Percentiles rank a stretch among this genome's conserved stretches.
Conservation (phyloP, 2,113 vertebrate genomes). For the Pao palembangensis region DNA sequence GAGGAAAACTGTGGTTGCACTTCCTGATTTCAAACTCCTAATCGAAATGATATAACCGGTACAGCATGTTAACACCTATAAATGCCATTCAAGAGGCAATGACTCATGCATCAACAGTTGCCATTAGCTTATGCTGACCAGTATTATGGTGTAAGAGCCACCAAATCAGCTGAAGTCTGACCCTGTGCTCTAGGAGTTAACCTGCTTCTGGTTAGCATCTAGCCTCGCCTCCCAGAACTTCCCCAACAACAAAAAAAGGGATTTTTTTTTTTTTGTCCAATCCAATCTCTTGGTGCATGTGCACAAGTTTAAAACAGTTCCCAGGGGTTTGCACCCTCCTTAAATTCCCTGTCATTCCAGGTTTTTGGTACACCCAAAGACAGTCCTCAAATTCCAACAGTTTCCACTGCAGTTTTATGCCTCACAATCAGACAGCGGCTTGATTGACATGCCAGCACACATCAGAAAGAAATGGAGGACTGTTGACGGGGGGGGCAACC, state of each 20-base stretch:
- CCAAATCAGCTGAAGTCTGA: not conserved
- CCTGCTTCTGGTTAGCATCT: not conserved
- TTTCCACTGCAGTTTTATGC: constrained; percentile 26
- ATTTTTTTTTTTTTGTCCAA: not conserved
- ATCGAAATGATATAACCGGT: no score
- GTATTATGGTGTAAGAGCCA: not conserved
- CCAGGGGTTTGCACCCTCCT: constrained; percentile 65
- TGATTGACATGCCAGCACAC: constrained; percentile 48
- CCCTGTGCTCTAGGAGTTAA: not conserved
- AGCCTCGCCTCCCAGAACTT: not conserved
- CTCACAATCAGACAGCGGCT: constrained; percentile 19
- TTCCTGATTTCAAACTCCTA: no score
- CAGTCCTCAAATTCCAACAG: constrained; percentile 54
- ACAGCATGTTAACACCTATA: not conserved
- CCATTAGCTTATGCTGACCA: no score
- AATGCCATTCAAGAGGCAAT: no score
- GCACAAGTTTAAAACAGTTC: constrained; percentile 80
- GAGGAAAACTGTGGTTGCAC: no score
- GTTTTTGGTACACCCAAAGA: constrained; percentile 39
- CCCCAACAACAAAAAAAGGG: constrained; percentile 27
- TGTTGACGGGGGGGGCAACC: constrained; percentile 11
- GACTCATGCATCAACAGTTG: no score
- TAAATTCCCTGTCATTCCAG: constrained; percentile 35
- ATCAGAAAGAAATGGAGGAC: constrained; percentile 34
- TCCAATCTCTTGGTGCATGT: no score